Base-by-base conservation (phyloP, 2,797 vertebrate genomes). In the Erethizon dorsatum region DNA sequence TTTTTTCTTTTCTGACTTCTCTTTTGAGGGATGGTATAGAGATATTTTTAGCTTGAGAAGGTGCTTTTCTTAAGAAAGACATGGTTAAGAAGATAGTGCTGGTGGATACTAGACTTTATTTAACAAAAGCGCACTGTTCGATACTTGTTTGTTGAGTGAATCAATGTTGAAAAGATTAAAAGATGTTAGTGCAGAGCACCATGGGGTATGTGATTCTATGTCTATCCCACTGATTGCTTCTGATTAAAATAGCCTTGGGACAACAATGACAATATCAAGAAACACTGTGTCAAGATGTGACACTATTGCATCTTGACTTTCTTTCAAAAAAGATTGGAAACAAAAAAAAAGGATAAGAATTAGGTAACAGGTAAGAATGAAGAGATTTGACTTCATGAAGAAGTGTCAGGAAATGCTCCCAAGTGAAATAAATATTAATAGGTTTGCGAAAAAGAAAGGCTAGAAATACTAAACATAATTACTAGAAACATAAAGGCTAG, bases 41-140 rank as follows among this genome's bases (percentile, higher is more conserved):
- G 88, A 89, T 91, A 96, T 96, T 97, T 97, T 97, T 96, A 96
- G 82, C 92, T 89, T 89, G 47, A 97, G 93, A 96, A 86, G 52
- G 17, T 77, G 86, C 31, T 92, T 9, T 96, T 96, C 65, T 56
- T 94, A 88, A 97, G 57, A 93, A 69, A 96, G 50, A 95, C 14
- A 56, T 26, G 69, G 90, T 93, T 92, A 95, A 75, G 88, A 85
- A 97, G 95, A 96, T 95, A 96, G 17, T 80, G 52, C 83, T 93
- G 26, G 63, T 15, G 10, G 59, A 57, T 75, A 54, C 52, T n/a
- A 83, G 65, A 84, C 59, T 94, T 52, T 90, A 85, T 61, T 97
- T 95, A 94, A 56, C 71, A 95, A 97, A 92, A 92, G 87, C 83
- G 86, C 52, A 61, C 33, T 90, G 52, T 94, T 95, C 96, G 93